Conservation (phyloP, 35 echinoderm and acorn worm species). For the Lytechinus pictus region DNA sequence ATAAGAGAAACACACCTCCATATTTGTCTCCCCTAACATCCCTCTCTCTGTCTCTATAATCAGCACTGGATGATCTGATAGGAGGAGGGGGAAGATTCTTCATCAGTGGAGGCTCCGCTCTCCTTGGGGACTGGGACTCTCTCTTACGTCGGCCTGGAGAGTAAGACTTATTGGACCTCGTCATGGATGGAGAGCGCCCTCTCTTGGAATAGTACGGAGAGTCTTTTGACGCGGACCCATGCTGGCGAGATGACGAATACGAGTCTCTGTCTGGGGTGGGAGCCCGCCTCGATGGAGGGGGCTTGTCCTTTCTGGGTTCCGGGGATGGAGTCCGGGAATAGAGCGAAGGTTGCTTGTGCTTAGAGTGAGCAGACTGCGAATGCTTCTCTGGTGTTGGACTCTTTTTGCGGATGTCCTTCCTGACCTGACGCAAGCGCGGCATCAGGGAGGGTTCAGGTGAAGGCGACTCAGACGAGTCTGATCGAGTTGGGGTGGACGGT, state of each 20-base stretch:
- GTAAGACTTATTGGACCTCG: slow-evolving; percentile 37
- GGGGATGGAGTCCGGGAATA: slow-evolving; percentile 6
- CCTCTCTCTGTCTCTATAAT: slow-evolving; percentile 35
- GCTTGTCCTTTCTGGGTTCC: slow-evolving; percentile 36
- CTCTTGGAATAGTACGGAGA: slow-evolving; percentile 27
- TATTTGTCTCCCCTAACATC: slow-evolving; percentile 25
- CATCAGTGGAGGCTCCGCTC: neutral
- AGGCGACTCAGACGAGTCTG: slow-evolving; percentile 19
- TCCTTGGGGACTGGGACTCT: slow-evolving; percentile 30
- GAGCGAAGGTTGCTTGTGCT: slow-evolving; percentile 24
- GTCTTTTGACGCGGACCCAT: neutral
- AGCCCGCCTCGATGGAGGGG: slow-evolving; percentile 14
- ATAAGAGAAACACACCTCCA: neutral
- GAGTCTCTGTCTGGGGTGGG: slow-evolving; percentile 11
- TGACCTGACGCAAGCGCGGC: neutral
- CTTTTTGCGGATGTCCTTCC: neutral
- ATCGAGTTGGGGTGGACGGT: slow-evolving; percentile 46
- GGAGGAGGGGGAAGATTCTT: slow-evolving; percentile 1
- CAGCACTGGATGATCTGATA: slow-evolving; percentile 22
- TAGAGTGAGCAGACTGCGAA: neutral
- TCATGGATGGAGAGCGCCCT: slow-evolving; percentile 32
- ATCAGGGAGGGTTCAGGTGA: neutral
- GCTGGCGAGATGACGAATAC: slow-evolving; percentile 1
- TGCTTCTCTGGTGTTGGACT: slow-evolving; percentile 48
- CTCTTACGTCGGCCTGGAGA: slow-evolving; percentile 1